A percentile compares a stretch with the other conserved stretches of the same genome.
phyloP scores from a whole-genome alignment of 2,888 invertebrate genomes.

The Cerastis leucographa region DNA sequence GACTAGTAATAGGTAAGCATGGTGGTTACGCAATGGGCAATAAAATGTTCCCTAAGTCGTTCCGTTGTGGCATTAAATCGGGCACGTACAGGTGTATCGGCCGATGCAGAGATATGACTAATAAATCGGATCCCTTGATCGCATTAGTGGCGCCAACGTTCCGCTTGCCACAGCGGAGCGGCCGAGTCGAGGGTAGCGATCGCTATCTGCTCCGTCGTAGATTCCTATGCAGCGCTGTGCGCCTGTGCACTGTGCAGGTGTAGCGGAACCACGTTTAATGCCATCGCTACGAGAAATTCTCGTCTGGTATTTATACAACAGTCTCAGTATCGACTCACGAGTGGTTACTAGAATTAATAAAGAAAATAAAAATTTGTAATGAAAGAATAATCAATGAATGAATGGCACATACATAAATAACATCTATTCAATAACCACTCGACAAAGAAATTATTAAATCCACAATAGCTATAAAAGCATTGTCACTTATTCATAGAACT shows the following conservation, averaged over 20 bases:
- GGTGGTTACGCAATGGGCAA: slow-evolving; percentile 78
- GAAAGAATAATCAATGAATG: slow-evolving; percentile 50
- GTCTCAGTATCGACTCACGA: slow-evolving; percentile 31
- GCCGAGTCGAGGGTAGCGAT: slow-evolving; percentile 70
- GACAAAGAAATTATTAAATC: slow-evolving; percentile 66
- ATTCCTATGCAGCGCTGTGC: slow-evolving; percentile 58
- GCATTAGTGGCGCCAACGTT: slow-evolving; percentile 87
- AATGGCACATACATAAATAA: slow-evolving; percentile 43
- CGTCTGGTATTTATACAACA: slow-evolving; percentile 48
- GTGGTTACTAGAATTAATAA: slow-evolving; percentile 25
- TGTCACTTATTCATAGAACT: slow-evolving; percentile 81
- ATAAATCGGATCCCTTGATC: slow-evolving; percentile 85
- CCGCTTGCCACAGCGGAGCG: slow-evolving; percentile 73
- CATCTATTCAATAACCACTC: slow-evolving; percentile 49
- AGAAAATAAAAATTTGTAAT: slow-evolving; percentile 31
- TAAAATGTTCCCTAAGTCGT: slow-evolving; percentile 77
- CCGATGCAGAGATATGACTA: slow-evolving; percentile 82
- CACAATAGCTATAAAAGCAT: slow-evolving; percentile 68
- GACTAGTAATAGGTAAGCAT: slow-evolving; percentile 77
- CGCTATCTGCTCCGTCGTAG: slow-evolving; percentile 71
- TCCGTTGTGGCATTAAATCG: slow-evolving; percentile 77
- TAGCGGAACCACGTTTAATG: slow-evolving; percentile 58
- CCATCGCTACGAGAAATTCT: slow-evolving; percentile 49
- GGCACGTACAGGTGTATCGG: slow-evolving; percentile 83
- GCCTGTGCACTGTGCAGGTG: slow-evolving; percentile 59